These are phyloP conservation scores for Chaetops frenatus DNA, from an alignment of 2,113 vertebrate species.

Conservation along the genomic window DNA sequence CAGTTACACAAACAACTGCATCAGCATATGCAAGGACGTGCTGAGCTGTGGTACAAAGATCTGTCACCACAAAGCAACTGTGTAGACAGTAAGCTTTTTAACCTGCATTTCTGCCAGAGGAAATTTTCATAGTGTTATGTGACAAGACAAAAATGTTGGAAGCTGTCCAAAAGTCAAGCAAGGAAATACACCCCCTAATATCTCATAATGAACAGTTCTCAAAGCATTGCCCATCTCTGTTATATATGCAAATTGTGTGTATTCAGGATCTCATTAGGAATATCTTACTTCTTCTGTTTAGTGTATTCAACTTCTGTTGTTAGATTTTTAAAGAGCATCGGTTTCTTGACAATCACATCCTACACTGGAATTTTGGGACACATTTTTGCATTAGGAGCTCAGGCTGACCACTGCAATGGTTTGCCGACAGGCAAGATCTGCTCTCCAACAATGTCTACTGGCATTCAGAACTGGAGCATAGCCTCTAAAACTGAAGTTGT, in stretches of 20 bases:
- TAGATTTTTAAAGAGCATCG: not conserved
- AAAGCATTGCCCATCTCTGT: not conserved
- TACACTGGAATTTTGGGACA: not conserved
- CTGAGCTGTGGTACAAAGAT: constrained; percentile 35
- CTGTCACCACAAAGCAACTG: not conserved
- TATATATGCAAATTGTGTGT: not conserved
- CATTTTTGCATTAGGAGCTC: not conserved
- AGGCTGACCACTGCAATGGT: not conserved
- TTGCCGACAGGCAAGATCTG: not conserved
- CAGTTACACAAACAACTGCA: constrained; percentile 47
- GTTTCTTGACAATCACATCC: not conserved
- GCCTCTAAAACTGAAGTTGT: not conserved
- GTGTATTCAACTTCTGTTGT: not conserved
- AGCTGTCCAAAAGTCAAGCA: not conserved
- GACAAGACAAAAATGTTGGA: not conserved
- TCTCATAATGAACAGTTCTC: not conserved
- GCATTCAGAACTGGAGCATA: not conserved
- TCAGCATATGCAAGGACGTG: not conserved
- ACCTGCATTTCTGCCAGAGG: not conserved
- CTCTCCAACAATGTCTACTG: not conserved
- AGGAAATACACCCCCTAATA: not conserved
- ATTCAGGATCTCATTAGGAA: not conserved
- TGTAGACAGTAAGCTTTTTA: not conserved
- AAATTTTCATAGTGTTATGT: not conserved
- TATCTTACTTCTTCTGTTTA: not conserved